A percentile compares a stretch with the other conserved stretches of the same genome.
phyloP scores from a whole-genome alignment of 2,797 vertebrate species.

The Sciaenops ocellatus region DNA sequence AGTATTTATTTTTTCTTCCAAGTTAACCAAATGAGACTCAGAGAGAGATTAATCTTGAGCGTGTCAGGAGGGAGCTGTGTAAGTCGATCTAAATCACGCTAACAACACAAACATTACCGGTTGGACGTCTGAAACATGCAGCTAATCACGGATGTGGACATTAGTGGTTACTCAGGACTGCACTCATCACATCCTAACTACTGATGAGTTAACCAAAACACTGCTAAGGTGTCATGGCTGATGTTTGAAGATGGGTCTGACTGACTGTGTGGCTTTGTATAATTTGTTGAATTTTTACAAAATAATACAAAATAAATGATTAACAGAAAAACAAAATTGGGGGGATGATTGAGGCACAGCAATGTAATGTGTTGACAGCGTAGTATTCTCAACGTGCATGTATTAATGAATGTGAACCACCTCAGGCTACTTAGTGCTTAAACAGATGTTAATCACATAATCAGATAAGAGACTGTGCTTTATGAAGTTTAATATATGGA shows the following conservation, averaged over 20 bases:
- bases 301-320: neutral
- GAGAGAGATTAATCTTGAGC: slow-evolving; percentile 61
- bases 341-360: slow-evolving; percentile 1
- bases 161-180: slow-evolving; percentile 26
- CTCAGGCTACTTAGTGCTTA: slow-evolving; percentile 70
- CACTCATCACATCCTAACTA: slow-evolving; percentile 15
- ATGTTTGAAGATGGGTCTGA: neutral
- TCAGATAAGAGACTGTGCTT: slow-evolving; percentile 81
- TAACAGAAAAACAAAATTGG: neutral
- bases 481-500: slow-evolving; percentile 82
- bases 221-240: neutral
- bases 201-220: slow-evolving; percentile 12
- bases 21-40: slow-evolving; percentile 69
- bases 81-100: slow-evolving; percentile 63
- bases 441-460: slow-evolving; percentile 82
- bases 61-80: slow-evolving; percentile 41
- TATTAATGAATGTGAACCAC: slow-evolving; percentile 70
- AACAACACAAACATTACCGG: slow-evolving; percentile 37
- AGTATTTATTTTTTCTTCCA: slow-evolving; percentile 27
- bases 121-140: slow-evolving; percentile 46
- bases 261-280: neutral
- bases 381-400: slow-evolving; percentile 41
- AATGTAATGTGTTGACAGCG: slow-evolving; percentile 5
- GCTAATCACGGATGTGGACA: slow-evolving; percentile 53
- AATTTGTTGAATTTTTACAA: neutral